These are phyloP conservation scores for Sialia sialis DNA, from an alignment of 2,113 vertebrate species.

Conservation along the genomic window DNA sequence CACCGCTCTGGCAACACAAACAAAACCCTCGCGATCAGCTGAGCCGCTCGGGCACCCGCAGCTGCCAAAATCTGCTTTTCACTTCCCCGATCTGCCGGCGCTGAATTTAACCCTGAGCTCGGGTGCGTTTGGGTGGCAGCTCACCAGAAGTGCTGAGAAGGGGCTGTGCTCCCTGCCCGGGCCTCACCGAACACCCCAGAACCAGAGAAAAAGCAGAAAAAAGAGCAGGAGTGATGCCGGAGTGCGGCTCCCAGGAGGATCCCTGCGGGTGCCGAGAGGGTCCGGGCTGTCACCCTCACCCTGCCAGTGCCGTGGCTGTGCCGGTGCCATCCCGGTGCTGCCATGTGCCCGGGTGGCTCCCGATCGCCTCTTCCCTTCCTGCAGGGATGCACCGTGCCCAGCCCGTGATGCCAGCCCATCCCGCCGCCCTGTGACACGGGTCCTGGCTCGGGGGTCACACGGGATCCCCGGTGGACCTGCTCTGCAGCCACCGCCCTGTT, in stretches of 20 bases:
- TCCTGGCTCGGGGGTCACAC: neutral
- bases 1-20: neutral
- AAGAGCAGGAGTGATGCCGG: neutral
- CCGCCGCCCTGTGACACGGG: neutral
- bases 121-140: accelerated
- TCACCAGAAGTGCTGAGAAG: neutral
- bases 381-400: neutral
- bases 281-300: neutral
- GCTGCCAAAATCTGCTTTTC: neutral
- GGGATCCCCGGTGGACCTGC: neutral
- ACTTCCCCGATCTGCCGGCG: neutral
- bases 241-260: neutral
- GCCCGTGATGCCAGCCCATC: neutral
- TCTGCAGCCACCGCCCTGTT: neutral
- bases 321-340: neutral
- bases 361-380: accelerated
- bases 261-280: accelerated
- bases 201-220: neutral
- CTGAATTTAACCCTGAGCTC: neutral
- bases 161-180: neutral
- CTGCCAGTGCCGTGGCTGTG: accelerated
- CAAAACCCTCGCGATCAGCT: neutral
- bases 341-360: accelerated
- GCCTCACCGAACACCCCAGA: accelerated
- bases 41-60: neutral